phyloP scores from a whole-genome alignment of 2,888 invertebrate genomes.

The Bibio marci region DNA sequence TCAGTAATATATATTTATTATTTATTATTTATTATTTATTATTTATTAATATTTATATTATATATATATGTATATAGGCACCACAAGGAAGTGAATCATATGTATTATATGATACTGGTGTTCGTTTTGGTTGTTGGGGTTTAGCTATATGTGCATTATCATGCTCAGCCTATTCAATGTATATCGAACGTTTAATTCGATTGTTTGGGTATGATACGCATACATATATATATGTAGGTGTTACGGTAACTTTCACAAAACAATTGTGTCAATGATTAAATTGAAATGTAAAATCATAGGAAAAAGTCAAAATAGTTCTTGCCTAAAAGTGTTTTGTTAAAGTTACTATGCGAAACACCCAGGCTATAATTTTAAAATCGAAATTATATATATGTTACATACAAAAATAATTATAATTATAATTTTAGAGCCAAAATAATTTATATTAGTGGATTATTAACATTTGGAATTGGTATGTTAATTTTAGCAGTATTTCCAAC shows the following conservation, averaged over 20 bases:
- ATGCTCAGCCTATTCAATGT: slow-evolving; percentile 27
- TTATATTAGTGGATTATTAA: slow-evolving; percentile 25
- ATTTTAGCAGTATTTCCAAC: slow-evolving; percentile 27
- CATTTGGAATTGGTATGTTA: slow-evolving; percentile 27
- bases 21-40: too few relatives aligned
- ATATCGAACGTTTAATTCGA: slow-evolving; percentile 25
- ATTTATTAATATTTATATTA: slow-evolving; percentile 1
- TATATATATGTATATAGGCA: slow-evolving; percentile 16
- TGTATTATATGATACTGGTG: slow-evolving; percentile 23
- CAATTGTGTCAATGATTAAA: too few relatives aligned
- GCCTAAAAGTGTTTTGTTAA: too few relatives aligned
- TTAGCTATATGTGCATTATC: slow-evolving; percentile 30
- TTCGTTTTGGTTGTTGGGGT: slow-evolving; percentile 30
- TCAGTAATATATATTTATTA: slow-evolving; percentile 16
- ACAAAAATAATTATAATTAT: neutral
- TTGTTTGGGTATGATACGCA: slow-evolving; percentile 20
- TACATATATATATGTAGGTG: neutral
- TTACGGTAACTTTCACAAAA: too few relatives aligned
- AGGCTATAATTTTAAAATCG: too few relatives aligned
- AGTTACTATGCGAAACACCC: too few relatives aligned
- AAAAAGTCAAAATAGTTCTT: too few relatives aligned
- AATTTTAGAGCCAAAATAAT: slow-evolving; percentile 19
- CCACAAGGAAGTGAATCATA: slow-evolving; percentile 14
- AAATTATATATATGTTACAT: too few relatives aligned
- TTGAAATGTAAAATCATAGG: too few relatives aligned